Evolutionary conservation across 2,797 vertebrate species (phyloP).

Genomic region (Melanitta fusca): DNA sequence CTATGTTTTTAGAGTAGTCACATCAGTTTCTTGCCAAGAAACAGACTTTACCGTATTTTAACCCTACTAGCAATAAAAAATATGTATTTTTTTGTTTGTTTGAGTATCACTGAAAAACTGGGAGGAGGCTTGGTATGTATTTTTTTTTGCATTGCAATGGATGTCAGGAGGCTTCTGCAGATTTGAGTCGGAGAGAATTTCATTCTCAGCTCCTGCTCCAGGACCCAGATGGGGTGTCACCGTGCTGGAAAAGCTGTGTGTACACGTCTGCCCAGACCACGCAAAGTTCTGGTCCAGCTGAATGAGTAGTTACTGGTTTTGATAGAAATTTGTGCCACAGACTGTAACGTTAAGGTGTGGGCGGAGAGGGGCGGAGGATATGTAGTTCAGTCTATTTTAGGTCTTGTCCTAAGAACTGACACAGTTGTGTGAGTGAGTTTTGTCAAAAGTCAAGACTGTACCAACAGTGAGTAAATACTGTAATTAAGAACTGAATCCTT

Average conservation of each 20-base stretch:
- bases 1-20: neutral
- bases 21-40: slow-evolving; percentile 16
- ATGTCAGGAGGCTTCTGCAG: neutral
- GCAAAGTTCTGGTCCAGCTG: neutral
- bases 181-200: neutral
- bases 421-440: neutral
- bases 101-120: neutral
- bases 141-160: neutral
- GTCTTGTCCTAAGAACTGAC: neutral
- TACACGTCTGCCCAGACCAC: neutral
- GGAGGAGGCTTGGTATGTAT: neutral
- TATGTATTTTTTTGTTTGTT: neutral
- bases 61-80: neutral
- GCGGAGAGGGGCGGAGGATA: neutral
- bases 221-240: neutral
- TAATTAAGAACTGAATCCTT: slow-evolving; percentile 23
- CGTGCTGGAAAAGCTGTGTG: neutral
- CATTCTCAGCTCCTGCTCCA: neutral
- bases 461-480: slow-evolving; percentile 18
- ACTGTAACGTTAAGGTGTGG: neutral
- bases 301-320: neutral
- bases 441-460: slow-evolving; percentile 25
- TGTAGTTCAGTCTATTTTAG: neutral
- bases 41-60: neutral
- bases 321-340: neutral